Percentiles rank a stretch among this genome's conserved stretches.
Evolutionary conservation across 2,888 invertebrate species (phyloP).

Genomic region (Lycia hirtaria): DNA sequence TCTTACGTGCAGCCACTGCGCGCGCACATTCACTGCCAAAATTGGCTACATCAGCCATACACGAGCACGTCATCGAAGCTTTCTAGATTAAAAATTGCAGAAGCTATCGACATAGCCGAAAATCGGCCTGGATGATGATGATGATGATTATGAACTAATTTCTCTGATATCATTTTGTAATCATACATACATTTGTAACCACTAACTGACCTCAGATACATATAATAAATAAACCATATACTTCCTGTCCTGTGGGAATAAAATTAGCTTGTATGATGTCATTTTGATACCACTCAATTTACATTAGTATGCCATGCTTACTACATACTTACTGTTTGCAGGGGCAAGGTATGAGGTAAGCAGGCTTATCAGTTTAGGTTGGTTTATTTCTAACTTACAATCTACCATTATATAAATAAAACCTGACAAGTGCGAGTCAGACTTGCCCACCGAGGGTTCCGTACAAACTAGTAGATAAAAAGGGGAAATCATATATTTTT

Average conservation of each 20-base stretch:
- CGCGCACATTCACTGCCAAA: too few relatives aligned
- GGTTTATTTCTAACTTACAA: background rate
- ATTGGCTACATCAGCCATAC: too few relatives aligned
- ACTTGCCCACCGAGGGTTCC: too few relatives aligned
- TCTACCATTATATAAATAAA: slow-evolving; percentile 21
- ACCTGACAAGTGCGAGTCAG: too few relatives aligned
- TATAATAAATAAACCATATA: slow-evolving; percentile 16
- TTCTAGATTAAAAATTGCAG: too few relatives aligned
- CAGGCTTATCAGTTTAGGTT: slow-evolving; percentile 22
- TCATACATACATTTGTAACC: background rate
- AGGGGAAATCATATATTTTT: too few relatives aligned
- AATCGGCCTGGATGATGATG: too few relatives aligned
- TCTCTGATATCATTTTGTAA: background rate
- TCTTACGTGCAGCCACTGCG: too few relatives aligned
- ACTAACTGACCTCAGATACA: slow-evolving; percentile 10
- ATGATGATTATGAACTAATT: too few relatives aligned
- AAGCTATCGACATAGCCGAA: too few relatives aligned
- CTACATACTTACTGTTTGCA: slow-evolving; percentile 23
- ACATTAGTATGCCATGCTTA: slow-evolving; percentile 36
- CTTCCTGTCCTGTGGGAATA: slow-evolving; percentile 54
- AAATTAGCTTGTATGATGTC: slow-evolving; percentile 55
- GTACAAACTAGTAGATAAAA: too few relatives aligned
- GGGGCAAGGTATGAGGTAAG: slow-evolving; percentile 36
- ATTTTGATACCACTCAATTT: slow-evolving; percentile 40
- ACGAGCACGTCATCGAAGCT: too few relatives aligned